Base-by-base conservation (phyloP, 2,888 invertebrate species). In the Malthinus flaveolus region DNA sequence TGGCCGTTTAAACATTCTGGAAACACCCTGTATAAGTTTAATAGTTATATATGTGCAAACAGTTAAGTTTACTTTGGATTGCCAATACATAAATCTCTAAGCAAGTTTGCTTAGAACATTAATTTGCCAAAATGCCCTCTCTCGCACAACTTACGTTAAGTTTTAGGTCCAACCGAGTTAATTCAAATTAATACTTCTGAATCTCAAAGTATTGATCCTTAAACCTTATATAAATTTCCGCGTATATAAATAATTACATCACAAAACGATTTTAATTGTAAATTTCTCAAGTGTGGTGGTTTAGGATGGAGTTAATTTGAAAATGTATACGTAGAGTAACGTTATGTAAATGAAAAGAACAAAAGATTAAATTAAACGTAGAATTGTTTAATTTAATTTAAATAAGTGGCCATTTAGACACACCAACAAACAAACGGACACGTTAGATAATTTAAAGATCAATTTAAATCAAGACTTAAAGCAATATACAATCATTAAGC, bases 401-500 rank as follows among this genome's bases (percentile, higher is more conserved):
- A 67, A 68, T 66, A 63, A 64, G 63, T 61, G 63, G 52, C 64
- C 61, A 59, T 59, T 56, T 56, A 62, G 56, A 64, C 66, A 64
- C 66, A 64, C 64, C 61, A 65, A 59, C 63, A 59, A 62, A 66
- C 62, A 65, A 65, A 64, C 66, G 59, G 60, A 67, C 68, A 68
- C 65, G 69, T 66, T 69, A 67, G 69, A 69, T 69, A 70, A 69
- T 69, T 71, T 68, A 71, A 66, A 67, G 66, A 66, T 68, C 70
- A 67, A 68, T 71, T 72, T 72, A 71, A 72, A 71, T 71, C 70
- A 71, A 69, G 68, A 68, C 69, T 66, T 66, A 59, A 59, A 65
- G 71, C 68, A 68, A 71, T 73, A 71, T 71, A 72, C 71, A 71
- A 73, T 71, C 73, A 71, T 73, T 73, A 72, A 72, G 67, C 68